Conservation (phyloP, 2,113 vertebrate genomes). For the Cnemophilus loriae region DNA sequence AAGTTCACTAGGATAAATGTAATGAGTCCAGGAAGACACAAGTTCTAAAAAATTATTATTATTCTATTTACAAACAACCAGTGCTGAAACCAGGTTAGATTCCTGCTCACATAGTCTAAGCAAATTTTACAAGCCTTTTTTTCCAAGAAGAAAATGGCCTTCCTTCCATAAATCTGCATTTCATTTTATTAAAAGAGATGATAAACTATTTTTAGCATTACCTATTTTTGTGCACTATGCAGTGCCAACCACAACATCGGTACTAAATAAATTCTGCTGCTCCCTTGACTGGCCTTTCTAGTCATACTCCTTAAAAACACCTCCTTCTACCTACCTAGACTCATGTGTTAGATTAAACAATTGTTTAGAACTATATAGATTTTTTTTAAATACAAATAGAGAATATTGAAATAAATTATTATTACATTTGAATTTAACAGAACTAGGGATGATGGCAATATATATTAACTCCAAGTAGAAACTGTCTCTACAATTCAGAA, state of each 20-base stretch:
- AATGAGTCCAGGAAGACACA: background rate
- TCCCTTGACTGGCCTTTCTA: background rate
- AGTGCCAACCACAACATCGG: background rate
- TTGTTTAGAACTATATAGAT: accelerated
- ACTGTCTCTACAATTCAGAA: background rate
- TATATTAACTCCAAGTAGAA: background rate
- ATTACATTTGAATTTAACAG: background rate
- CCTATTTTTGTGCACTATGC: background rate
- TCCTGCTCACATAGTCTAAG: background rate
- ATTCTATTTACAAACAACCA: background rate
- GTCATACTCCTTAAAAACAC: background rate
- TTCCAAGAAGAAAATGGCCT: background rate
- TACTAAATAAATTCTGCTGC: background rate
- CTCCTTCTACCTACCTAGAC: background rate
- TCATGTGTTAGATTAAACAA: background rate
- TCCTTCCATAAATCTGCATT: background rate
- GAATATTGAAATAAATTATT: background rate
- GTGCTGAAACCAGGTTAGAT: background rate
- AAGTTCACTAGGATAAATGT: background rate
- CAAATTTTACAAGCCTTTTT: background rate
- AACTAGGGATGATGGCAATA: background rate
- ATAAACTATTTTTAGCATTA: background rate
- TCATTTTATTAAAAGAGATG: background rate
- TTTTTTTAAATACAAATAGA: background rate
- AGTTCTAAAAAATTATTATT: background rate